A percentile compares a stretch with the other conserved stretches of the same genome.
These are phyloP conservation scores for Podotricha telesiphe DNA, from an alignment of 2,888 invertebrate species.

Conservation along the genomic window DNA sequence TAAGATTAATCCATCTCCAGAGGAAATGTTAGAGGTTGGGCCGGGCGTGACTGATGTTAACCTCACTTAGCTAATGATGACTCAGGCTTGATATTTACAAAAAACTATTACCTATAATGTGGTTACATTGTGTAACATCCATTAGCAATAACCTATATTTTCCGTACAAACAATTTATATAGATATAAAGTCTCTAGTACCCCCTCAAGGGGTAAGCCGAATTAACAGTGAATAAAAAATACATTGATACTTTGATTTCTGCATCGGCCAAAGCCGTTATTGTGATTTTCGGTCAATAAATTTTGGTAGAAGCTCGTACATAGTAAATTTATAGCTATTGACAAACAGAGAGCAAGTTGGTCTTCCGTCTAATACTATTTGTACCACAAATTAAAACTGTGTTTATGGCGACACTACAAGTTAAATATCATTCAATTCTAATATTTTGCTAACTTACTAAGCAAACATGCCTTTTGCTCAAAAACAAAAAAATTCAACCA, in stretches of 20 bases:
- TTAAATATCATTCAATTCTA: no score
- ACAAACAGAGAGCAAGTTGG: constrained; percentile 1
- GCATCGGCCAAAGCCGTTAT: not conserved
- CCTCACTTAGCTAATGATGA: constrained; percentile 44
- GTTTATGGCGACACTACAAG: no score
- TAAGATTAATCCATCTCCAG: constrained; percentile 46
- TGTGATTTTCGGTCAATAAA: not conserved
- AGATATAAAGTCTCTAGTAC: not conserved
- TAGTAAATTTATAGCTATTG: constrained; percentile 6
- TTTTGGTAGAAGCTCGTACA: not conserved
- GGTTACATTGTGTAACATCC: constrained; percentile 38
- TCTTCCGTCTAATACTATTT: no score
- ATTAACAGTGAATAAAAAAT: not conserved
- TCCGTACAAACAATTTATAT: constrained; percentile 7
- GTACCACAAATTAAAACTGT: no score
- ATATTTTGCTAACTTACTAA: no score
- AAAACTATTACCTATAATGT: constrained; percentile 39
- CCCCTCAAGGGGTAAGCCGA: not conserved
- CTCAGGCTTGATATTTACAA: constrained; percentile 37
- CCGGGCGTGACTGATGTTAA: constrained; percentile 44
- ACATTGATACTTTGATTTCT: constrained; percentile 5
- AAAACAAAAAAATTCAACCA: no score
- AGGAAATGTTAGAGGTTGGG: constrained; percentile 44
- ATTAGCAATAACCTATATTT: constrained; percentile 31
- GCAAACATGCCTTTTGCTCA: no score